Base-by-base conservation (phyloP, 2,797 vertebrate species). In the Odontamblyopus rebecca region DNA sequence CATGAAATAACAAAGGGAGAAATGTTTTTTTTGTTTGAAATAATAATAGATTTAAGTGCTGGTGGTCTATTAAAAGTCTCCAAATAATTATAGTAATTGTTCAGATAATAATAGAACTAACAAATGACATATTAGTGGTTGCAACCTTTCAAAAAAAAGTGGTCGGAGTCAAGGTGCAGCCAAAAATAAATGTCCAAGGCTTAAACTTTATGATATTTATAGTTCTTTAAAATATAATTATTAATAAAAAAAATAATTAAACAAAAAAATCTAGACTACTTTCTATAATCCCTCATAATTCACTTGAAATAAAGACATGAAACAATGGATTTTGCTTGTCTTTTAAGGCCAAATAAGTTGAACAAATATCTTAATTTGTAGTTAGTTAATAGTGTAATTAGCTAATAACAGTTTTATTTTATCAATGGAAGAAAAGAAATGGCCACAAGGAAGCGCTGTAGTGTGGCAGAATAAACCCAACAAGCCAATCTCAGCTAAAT, bases 361-460 rank as follows among this genome's bases (percentile, higher is more conserved):
- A 32, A 61, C 13, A 61, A 15, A 54, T 23, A 23, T 54, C 19
- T 54, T 9, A 23, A 19, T 53, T 5, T 19, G 18, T 53, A 6
- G 15, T 53, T 19, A 8, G 2, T 1, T 54, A 19, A n/a, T 8
- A 1, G 8, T 13, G 56, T 59, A 1, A 11, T 57, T 13, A n/a
- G 35, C 35, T 9, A 9, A 16, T 4, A 61, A 30, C 5, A 3
- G 7, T 61, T 61, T 30, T 32, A 30, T 61, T 16, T 16, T 16
- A 32, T 1, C 15, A 11, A 11, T 38, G 61, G 23, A 7, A 18
- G 18, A n/a, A 62, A 7, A 18, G 18, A n/a, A 62, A 23, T 23
- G 32, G 61, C 61, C 61, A 62, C 32, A 62, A 62, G 61, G 61
- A 32, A 5, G 61, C 32, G 19, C 32, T 62, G 18, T 41, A 38